These are phyloP conservation scores for Plecotus auritus DNA, from an alignment of 2,113 vertebrate genomes.

Conservation along the genomic window DNA sequence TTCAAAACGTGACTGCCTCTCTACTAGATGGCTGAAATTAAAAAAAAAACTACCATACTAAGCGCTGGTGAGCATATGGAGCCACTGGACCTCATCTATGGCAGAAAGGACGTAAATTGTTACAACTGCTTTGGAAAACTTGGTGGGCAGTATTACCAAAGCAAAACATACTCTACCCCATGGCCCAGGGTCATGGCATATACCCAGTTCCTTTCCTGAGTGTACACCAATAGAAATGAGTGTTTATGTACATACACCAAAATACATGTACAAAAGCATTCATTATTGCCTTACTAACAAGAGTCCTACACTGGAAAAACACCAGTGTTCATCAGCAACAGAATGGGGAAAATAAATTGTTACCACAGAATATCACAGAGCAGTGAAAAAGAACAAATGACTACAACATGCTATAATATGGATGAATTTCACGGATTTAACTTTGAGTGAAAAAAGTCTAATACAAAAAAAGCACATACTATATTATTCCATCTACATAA, in stretches of 20 bases:
- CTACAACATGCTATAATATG: neutral
- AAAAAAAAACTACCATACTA: neutral
- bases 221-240: neutral
- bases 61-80: neutral
- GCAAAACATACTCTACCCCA: neutral
- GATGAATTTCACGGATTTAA: neutral
- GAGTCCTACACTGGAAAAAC: neutral
- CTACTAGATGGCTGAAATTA: neutral
- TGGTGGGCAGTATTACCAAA: neutral
- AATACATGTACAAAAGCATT: neutral
- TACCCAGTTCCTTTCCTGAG: neutral
- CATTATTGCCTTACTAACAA: neutral
- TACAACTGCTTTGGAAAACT: neutral
- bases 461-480: neutral
- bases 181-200: neutral
- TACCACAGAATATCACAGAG: neutral
- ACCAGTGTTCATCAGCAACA: neutral
- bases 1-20: neutral
- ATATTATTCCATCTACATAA: neutral
- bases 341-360: neutral
- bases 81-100: neutral
- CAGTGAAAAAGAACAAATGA: neutral
- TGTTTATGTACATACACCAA: neutral
- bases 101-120: neutral
- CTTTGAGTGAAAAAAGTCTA: neutral